Base-by-base conservation (phyloP, 1,140 invertebrate genomes). In the Aphelinus certus region DNA sequence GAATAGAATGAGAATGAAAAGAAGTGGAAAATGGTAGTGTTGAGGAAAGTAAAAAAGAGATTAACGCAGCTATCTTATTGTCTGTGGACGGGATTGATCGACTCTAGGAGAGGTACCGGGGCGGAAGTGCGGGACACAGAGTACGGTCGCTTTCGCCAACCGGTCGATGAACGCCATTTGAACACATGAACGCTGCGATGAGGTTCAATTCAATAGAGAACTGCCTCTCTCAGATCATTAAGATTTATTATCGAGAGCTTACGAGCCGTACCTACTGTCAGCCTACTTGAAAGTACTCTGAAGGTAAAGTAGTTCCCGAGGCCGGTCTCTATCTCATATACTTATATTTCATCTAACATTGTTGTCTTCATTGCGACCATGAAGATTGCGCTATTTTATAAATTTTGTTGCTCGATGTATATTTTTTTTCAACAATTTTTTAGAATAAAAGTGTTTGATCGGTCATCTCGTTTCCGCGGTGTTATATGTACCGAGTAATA, bases 21-120 rank as follows among this genome's bases (percentile, higher is more conserved):
- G 69, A 78, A 63, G 26, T 71, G 70, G 49, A 57, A 65, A 73
- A 61, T 76, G 51, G 69, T 72, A 64, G 56, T 70, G 66, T 53
- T 72, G 74, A 73, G 73, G 76, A 78, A 80, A 79, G 77, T 77
- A 82, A 81, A 83, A 84, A 81, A 85, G 78, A 85, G 82, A 88
- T 88, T 88, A 87, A 88, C 85, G 85, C 84, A 87, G 84, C 84
- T 87, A 84, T 88, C 83, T 88, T 88, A 82, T 88, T 88, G 84
- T 88, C 75, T 88, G 83, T 87, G 86, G 86, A 87, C 84, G 86
- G 86, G 68, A 84, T 86, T 87, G 84, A 83, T 87, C 86, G 85
- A 84, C 86, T 87, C 86, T 88, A 88, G 87, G 86, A 88, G 78
- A 83, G 83, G 26, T 26, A 26, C 26, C 80, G 82, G 85, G 84